Evolutionary conservation across 1,140 invertebrate species (phyloP).

Genomic region (Drosophila tristis): DNA sequence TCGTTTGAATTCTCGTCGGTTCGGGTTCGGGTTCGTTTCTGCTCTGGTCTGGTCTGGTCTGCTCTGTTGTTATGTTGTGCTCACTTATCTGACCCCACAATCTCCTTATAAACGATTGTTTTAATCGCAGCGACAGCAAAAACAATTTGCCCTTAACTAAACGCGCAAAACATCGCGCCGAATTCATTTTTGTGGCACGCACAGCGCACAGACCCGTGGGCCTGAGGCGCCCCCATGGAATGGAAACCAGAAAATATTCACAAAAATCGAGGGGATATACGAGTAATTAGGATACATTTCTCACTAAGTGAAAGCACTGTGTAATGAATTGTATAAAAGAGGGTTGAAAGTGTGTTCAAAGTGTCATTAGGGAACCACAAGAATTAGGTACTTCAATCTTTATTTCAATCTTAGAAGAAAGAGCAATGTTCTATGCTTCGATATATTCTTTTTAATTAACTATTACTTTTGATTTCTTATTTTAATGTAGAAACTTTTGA

Average conservation of each 20-base stretch:
- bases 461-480: too few species aligned
- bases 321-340: background rate
- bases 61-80: too few species aligned
- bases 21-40: too few species aligned
- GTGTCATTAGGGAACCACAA: too few species aligned
- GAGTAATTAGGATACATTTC: constrained; percentile 31
- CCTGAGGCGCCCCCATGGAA: background rate
- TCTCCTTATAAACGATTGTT: constrained; percentile 67
- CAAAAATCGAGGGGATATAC: constrained; percentile 31
- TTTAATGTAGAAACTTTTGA: too few species aligned
- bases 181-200: constrained; percentile 50
- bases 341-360: too few species aligned
- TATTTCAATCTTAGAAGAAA: background rate
- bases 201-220: constrained; percentile 2
- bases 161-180: constrained; percentile 47
- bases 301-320: constrained; percentile 18
- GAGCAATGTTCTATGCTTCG: background rate
- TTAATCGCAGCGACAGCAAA: constrained; percentile 61
- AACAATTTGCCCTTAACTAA: constrained; percentile 59
- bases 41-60: background rate
- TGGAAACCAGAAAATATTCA: constrained; percentile 41
- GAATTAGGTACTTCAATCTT: too few species aligned
- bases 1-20: too few species aligned
- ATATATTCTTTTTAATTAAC: too few species aligned
- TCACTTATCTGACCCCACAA: constrained; percentile 37